Evolutionary conservation across 2,888 invertebrate genomes (phyloP).

Genomic region (Maniola hyperantus): DNA sequence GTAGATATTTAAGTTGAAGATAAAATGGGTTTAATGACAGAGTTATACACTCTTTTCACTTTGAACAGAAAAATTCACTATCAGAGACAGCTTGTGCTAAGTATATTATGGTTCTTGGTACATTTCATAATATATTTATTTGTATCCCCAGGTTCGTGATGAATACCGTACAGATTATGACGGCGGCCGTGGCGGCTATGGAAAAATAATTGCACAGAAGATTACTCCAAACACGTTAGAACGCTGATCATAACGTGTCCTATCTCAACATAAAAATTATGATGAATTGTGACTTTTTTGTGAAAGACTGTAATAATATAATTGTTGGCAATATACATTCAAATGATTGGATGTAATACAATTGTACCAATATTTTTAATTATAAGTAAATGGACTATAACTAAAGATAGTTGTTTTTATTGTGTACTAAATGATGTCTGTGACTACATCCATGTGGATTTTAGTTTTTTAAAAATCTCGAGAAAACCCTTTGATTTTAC

Average conservation of each 20-base stretch:
- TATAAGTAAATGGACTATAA: slow-evolving; percentile 27
- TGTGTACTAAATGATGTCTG: background rate
- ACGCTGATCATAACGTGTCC: slow-evolving; percentile 54
- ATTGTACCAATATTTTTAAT: slow-evolving; percentile 26
- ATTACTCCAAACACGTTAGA: slow-evolving; percentile 84
- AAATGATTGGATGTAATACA: slow-evolving; percentile 45
- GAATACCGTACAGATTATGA: slow-evolving; percentile 99
- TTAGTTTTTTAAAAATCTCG: too few species aligned
- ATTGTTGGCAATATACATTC: slow-evolving; percentile 44
- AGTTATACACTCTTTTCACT: too few species aligned
- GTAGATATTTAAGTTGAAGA: too few species aligned
- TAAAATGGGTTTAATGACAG: too few species aligned
- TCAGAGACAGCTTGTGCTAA: background rate
- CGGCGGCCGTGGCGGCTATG: slow-evolving; percentile 98
- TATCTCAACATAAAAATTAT: slow-evolving; percentile 39
- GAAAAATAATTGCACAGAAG: slow-evolving; percentile 95
- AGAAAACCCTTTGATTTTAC: too few species aligned
- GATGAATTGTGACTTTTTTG: slow-evolving; percentile 37
- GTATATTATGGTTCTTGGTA: background rate
- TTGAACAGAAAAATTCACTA: too few species aligned
- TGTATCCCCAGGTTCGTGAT: slow-evolving; percentile 90
- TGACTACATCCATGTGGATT: too few species aligned
- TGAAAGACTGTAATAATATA: slow-evolving; percentile 54
- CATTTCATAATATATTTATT: background rate
- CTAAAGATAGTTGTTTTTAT: background rate